These are phyloP conservation scores for Pangasianodon gigas DNA, from an alignment of 2,113 vertebrate genomes.

Conservation along the genomic window DNA sequence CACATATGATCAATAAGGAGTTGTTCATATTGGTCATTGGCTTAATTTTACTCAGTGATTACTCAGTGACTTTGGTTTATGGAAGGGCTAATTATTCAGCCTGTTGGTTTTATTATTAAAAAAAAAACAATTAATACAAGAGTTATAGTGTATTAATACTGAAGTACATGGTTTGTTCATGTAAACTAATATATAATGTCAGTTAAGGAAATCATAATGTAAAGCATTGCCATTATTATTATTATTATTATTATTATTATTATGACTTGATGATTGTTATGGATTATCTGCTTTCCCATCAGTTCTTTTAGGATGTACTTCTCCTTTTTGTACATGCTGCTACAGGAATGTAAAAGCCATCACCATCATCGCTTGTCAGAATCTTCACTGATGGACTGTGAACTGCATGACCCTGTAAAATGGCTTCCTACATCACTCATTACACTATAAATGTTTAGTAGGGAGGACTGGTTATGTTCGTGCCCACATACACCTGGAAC, in stretches of 20 bases:
- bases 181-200: background rate
- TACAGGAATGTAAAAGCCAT: slow-evolving; percentile 1
- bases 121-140: no score
- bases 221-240: background rate
- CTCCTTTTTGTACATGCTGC: background rate
- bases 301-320: background rate
- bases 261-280: background rate
- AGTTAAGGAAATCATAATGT: no score
- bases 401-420: background rate
- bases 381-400: background rate
- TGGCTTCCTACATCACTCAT: background rate
- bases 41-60: no score
- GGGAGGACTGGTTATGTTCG: background rate
- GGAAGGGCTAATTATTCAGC: no score
- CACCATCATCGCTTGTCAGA: background rate
- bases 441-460: background rate
- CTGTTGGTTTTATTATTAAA: no score
- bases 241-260: no score
- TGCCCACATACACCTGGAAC: background rate
- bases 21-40: no score
- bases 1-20: no score
- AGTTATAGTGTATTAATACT: no score
- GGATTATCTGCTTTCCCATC: background rate
- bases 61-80: no score
- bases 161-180: background rate